phyloP scores from a whole-genome alignment of 2,797 vertebrate species.

The Pampus argenteus region DNA sequence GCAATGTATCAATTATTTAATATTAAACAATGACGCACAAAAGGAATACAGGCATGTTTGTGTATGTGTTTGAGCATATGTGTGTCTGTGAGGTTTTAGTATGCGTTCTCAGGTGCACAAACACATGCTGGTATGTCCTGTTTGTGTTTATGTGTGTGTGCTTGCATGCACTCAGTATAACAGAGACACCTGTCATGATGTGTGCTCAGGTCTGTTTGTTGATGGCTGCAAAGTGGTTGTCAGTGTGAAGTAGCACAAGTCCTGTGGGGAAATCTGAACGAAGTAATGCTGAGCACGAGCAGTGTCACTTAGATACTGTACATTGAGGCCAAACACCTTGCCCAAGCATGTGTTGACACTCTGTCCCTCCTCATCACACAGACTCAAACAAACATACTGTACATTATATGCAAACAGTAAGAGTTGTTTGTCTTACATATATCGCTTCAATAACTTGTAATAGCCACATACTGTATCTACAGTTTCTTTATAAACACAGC shows the following conservation, averaged over 20 bases:
- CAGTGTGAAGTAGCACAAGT: slow-evolving; percentile 80
- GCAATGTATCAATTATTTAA: slow-evolving; percentile 3
- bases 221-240: slow-evolving; percentile 79
- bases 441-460: not conserved
- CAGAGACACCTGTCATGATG: slow-evolving; percentile 72
- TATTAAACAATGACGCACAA: not conserved
- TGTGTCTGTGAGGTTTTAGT: slow-evolving; percentile 2
- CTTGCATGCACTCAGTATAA: slow-evolving; percentile 38
- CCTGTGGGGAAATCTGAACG: slow-evolving; percentile 70
- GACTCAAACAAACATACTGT: slow-evolving; percentile 20
- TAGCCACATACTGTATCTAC: not conserved
- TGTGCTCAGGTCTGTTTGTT: slow-evolving; percentile 71
- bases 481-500: slow-evolving; percentile 6
- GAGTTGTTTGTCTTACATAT: not conserved
- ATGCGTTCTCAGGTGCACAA: not conserved
- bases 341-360: slow-evolving; percentile 30
- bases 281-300: slow-evolving; percentile 71
- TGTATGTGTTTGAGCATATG: not conserved
- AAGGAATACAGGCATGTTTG: not conserved
- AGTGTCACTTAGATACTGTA: slow-evolving; percentile 55
- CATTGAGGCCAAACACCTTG: slow-evolving; percentile 54
- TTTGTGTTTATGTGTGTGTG: slow-evolving; percentile 23
- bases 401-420: slow-evolving; percentile 2
- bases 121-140: slow-evolving; percentile 15
- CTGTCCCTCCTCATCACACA: slow-evolving; percentile 11